phyloP scores from a whole-genome alignment of 2,797 vertebrate genomes.

The Knipowitschia caucasica region DNA sequence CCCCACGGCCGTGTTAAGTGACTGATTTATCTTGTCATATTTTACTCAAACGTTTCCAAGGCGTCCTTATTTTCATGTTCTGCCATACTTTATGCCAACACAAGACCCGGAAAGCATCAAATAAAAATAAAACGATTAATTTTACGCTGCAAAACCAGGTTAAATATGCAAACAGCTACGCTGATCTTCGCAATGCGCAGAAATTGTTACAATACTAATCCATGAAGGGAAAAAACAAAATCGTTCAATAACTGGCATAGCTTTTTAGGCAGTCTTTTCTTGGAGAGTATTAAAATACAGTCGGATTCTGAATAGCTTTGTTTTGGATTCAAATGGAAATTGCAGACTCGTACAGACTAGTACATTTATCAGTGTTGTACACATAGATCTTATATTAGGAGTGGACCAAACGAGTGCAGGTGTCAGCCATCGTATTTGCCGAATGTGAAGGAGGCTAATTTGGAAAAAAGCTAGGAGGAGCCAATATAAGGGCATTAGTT shows the following conservation, averaged over 20 bases:
- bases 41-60: constrained; percentile 9
- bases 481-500: too few species aligned
- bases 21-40: constrained; percentile 10
- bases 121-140: constrained; percentile 6
- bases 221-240: not conserved
- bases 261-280: too few species aligned
- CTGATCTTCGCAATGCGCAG: not conserved
- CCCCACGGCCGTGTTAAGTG: not conserved
- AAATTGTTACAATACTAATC: not conserved
- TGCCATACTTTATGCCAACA: constrained; percentile 1
- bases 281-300: too few species aligned
- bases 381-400: too few species aligned
- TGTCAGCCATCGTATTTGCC: too few species aligned
- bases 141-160: not conserved
- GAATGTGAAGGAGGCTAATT: too few species aligned
- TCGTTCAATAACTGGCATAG: not conserved
- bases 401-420: too few species aligned
- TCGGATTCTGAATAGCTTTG: too few species aligned
- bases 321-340: too few species aligned
- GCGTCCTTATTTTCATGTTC: not conserved
- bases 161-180: constrained; percentile 1
- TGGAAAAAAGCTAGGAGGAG: too few species aligned
- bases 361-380: too few species aligned
- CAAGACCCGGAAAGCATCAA: not conserved
- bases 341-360: too few species aligned